Percentiles rank a stretch among this genome's conserved stretches.
Evolutionary conservation across 1,140 invertebrate species (phyloP).

Genomic region (Aradophagus sp.): DNA sequence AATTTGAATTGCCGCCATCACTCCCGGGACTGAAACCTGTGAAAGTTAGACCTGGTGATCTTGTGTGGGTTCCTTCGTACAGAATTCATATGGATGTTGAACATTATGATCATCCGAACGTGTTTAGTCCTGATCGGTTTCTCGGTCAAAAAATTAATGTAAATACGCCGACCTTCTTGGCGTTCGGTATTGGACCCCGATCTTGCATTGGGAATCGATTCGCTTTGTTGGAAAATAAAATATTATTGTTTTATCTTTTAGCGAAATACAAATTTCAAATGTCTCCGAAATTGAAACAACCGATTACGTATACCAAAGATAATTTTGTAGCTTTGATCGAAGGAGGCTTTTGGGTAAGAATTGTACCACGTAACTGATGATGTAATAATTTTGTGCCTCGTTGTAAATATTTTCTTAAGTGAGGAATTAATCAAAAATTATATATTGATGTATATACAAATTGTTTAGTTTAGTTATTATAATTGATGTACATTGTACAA

Average conservation of each 20-base stretch:
- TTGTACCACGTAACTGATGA: slow-evolving; percentile 3
- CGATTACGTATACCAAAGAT: not conserved
- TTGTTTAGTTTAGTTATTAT: too few relatives aligned
- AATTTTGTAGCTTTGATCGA: slow-evolving; percentile 1
- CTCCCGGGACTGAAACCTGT: slow-evolving; percentile 20
- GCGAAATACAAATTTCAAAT: slow-evolving; percentile 2
- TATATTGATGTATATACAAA: too few relatives aligned
- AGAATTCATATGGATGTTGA: slow-evolving; percentile 38
- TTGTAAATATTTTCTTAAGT: too few relatives aligned
- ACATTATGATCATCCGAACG: slow-evolving; percentile 63
- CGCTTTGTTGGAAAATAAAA: slow-evolving; percentile 72
- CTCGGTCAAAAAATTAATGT: slow-evolving; percentile 64
- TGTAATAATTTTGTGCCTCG: too few relatives aligned
- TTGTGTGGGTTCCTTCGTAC: slow-evolving; percentile 26
- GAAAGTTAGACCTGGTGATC: slow-evolving; percentile 18
- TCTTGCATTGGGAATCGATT: too few relatives aligned
- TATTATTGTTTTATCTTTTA: slow-evolving; percentile 40
- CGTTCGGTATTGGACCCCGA: too few relatives aligned
- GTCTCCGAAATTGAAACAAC: slow-evolving; percentile 1
- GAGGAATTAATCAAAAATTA: too few relatives aligned
- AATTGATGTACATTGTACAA: too few relatives aligned
- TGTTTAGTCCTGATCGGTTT: slow-evolving; percentile 72
- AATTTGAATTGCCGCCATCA: slow-evolving; percentile 32
- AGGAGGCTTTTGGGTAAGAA: slow-evolving; percentile 9
- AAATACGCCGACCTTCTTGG: slow-evolving; percentile 29